Base-by-base conservation (phyloP, 2,888 invertebrate genomes). In the Ypsolopha scabrella region DNA sequence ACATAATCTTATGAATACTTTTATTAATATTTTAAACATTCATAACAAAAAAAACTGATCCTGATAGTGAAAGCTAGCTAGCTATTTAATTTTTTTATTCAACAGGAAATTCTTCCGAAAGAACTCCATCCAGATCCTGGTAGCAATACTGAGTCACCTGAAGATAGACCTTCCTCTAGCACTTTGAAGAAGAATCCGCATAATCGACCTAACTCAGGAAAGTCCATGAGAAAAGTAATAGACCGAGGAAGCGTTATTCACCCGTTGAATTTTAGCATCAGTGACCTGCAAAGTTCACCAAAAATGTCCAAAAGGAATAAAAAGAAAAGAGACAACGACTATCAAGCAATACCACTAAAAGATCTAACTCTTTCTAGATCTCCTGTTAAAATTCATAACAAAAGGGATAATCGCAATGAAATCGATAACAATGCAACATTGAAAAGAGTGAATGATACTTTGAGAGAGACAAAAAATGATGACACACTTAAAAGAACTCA, bases 61-160 rank as follows among this genome's bases (percentile, higher is more conserved):
- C 24, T 24, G 24, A 24, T 3, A 4, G 4, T 11, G 9, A 38
- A 49, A 46, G 24, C 71, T 68, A 47, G 69, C 72, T 41, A 38
- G 7, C 0, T 49, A 41, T 38, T 39, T 39, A 39, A n/a, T 24
- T 49, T 57, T 51, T 49, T 53, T 53, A 41, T 48, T 24, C 24
- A 24, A 24, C 64, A 86, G 85, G 88, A 89, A 64, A 87, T 89
- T 8, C 62, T 89, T 48, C 89, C 89, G 1, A 78, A 71, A 56
- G 75, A 77, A 54, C 60, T 79, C 7, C 74, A 67, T 48, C 81
- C 88, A 39, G 87, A 90, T 61, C 90, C 92, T 0, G 90, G 90
- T 9, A 91, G 91, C 64, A 92, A 92, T 63, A 89, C 89, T 10
- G 91, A 91, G 63, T 91, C 91, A 0, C 90, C 91, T 0, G 90